Base-by-base conservation (phyloP, 1,140 invertebrate genomes). In the Vollenhovia emeryi region DNA sequence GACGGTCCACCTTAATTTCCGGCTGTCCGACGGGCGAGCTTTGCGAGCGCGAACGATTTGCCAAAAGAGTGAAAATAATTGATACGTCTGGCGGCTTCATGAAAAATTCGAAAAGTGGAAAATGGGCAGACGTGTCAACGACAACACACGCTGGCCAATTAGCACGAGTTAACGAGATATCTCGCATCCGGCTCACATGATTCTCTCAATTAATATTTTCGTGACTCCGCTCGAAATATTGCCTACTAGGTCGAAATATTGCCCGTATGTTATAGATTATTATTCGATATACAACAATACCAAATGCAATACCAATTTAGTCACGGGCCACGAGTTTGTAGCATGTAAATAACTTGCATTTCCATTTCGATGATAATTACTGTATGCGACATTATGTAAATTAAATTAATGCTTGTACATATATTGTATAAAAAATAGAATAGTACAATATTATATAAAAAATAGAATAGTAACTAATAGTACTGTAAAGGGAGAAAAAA, bases 191-290 rank as follows among this genome's bases (percentile, higher is more conserved):
- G 9, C 18, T 66, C 62, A 21, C 21, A 40, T 27, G 62, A 50
- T 80, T n/a, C n/a, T 71, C 27, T 82, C 36, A 71, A 82, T 71
- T 82, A 82, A 82, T 82, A 73, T 82, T 73, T 80, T 80, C 33
- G 50, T n/a, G 7, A 43, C 13, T 43, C 50, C 2, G 0, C n/a
- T 24, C 27, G 27, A 48, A 64, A 78, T 48, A 73, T 24, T 73
- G n/a, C 50, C 8, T 40, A 73, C 33, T 55, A 40, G 7, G 4
- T 13, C 36, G 57, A 62, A 76, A 62, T 52, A 73, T 24, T 40
- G 57, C 18, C 40, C 8, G 24, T 3, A 18, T n/a, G 64, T 57
- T 71, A 80, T 71, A 30, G 24, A 80, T 80, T 80, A 80, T 82
- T 82, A 82, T 82, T 82, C 24, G 43, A 24, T 79, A 66, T 68